Conservation (phyloP, 2,888 invertebrate species). For the Invenusta paracnida region DNA sequence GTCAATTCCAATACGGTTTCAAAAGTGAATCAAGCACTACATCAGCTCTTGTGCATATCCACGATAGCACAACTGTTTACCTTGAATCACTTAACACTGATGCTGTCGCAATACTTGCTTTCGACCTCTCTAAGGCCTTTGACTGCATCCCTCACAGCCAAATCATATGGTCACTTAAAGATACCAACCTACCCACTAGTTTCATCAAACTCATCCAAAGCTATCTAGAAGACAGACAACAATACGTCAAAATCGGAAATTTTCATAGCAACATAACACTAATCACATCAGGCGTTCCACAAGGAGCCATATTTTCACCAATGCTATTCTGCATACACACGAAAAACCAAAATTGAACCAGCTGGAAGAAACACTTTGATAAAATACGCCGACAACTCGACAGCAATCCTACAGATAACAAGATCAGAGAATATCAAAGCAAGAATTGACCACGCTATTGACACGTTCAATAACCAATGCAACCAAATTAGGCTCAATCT, state of each 20-base stretch:
- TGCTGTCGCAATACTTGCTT: neutral
- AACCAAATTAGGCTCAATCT: neutral
- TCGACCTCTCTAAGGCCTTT: neutral
- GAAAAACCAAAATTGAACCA: neutral
- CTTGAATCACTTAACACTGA: neutral
- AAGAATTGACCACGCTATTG: neutral
- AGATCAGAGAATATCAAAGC: neutral
- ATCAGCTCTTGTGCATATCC: neutral
- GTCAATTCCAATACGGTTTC: neutral
- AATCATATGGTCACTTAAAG: neutral
- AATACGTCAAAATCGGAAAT: neutral
- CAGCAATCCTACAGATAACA: neutral
- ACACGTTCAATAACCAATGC: neutral
- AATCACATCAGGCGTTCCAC: too few relatives aligned
- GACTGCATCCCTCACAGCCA: neutral
- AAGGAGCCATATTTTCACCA: neutral
- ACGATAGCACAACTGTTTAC: neutral
- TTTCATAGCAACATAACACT: neutral
- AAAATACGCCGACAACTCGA: neutral
- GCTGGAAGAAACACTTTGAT: neutral
- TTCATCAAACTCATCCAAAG: neutral
- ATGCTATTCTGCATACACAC: neutral
- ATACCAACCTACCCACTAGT: neutral
- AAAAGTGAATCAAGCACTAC: neutral
- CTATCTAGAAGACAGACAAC: neutral